Evolutionary conservation across 2,888 invertebrate genomes (phyloP), one percentile per base, ranked within the genome.

Genomic region (Sphecodes monilicornis): DNA sequence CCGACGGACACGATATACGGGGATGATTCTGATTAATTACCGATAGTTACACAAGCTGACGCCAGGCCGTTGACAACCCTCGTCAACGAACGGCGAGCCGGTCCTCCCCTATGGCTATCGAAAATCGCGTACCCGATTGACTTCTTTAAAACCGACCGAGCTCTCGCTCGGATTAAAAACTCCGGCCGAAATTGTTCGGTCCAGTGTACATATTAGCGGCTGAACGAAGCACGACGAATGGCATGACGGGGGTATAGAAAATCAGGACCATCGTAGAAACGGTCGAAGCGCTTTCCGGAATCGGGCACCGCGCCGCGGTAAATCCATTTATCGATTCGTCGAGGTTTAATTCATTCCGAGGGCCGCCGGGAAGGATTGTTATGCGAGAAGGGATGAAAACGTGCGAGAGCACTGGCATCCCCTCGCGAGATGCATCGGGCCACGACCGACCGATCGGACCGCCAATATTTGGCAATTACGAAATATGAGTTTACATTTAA

Each of bases 21-120:
- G 93, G 94, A 94, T 94, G 93, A 94, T 94, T 94, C 94, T 95
- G 94, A 94, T 94, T 94, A 95, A 94, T 94, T 94, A 93, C 94
- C 94, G 93, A 94, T 94, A 93, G 94, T 94, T 94, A 91, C 92
- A 92, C 94, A 94, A 94, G 94, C 94, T 94, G 94, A 93, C 94
- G 94, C 93, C 93, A 90, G 86, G 85, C 90, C 91, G 90, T 89
- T 90, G 92, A 92, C 91, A 92, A 89, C 90, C 91, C 91, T 89
- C 90, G 90, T 89, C 86, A 87, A 80, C 82, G 81, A 68, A 68
- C 68, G 76, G 69, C 79, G 71, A 79, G 79, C 80, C 80, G 72
- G 78, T 64, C 78, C 79, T 46, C 86, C 80, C 80, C 76, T 68
- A 60, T 32, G 60, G 36, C 74, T 73, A 80, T 87, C 86, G 85